Conservation (phyloP, 2,797 vertebrate species). For the Coilia nasus region DNA sequence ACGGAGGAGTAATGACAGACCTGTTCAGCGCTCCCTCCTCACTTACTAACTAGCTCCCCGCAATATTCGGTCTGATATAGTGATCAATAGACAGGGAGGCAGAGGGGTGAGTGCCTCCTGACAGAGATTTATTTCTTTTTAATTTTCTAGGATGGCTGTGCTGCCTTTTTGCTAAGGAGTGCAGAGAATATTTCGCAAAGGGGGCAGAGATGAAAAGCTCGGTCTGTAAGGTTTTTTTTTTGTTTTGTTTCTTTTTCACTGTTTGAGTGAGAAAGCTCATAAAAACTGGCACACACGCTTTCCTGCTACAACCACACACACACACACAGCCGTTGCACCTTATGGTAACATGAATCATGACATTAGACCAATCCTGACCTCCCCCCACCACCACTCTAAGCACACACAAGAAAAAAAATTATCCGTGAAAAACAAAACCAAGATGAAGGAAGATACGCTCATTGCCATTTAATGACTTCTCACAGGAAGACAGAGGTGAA, state of each 20-base stretch:
- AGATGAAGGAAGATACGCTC: neutral
- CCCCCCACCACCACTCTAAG: too few species aligned
- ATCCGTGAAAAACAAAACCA: neutral
- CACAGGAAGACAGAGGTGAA: neutral
- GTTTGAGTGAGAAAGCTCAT: neutral
- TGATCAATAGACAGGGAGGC: constrained; percentile 9
- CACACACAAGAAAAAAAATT: neutral
- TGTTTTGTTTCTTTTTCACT: neutral
- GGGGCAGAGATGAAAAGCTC: neutral
- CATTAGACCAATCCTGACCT: neutral
- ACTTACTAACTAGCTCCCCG: constrained; percentile 8
- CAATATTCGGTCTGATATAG: neutral
- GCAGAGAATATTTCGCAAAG: neutral
- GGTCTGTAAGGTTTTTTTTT: neutral
- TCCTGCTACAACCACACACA: neutral
- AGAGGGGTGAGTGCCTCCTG: neutral
- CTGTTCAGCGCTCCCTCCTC: neutral
- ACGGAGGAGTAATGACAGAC: constrained; percentile 17
- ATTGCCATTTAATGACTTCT: neutral
- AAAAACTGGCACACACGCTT: neutral
- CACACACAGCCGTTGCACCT: neutral
- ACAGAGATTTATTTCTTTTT: constrained; percentile 14
- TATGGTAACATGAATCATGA: neutral
- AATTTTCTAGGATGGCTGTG: neutral
- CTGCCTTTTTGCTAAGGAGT: neutral